A percentile compares a stretch with the other conserved stretches of the same genome.
Evolutionary conservation across 2,113 vertebrate species (phyloP).

Genomic region (Seriola quinqueradiata): DNA sequence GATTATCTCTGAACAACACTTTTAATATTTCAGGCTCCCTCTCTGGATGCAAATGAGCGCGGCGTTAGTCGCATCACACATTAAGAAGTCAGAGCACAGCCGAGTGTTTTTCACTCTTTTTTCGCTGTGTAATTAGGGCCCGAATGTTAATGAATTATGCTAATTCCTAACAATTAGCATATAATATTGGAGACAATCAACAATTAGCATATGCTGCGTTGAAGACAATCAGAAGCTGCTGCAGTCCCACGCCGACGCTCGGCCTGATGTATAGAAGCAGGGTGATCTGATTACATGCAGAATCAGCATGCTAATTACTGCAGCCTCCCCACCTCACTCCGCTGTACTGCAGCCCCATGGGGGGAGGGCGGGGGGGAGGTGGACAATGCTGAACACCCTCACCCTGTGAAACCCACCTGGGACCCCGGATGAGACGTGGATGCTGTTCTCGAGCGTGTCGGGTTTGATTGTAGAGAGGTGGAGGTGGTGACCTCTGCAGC

Average conservation of each 20-base stretch:
- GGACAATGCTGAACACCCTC: not conserved
- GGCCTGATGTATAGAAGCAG: constrained; percentile 70
- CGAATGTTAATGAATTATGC: constrained; percentile 89
- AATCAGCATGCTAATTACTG: constrained; percentile 77
- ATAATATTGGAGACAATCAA: constrained; percentile 87
- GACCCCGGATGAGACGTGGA: not conserved
- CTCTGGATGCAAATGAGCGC: constrained; percentile 79
- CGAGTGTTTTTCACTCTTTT: constrained; percentile 65
- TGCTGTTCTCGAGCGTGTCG: not conserved
- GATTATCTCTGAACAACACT: constrained; percentile 78
- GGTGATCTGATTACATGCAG: constrained; percentile 71
- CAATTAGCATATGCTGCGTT: constrained; percentile 84
- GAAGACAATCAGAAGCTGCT: constrained; percentile 80
- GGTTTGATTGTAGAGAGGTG: not conserved
- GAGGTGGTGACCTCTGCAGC: not conserved
- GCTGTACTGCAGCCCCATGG: constrained; percentile 15
- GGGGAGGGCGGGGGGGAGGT: not conserved
- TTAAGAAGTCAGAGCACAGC: constrained; percentile 82
- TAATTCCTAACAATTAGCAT: constrained; percentile 87
- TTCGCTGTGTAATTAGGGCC: constrained; percentile 86
- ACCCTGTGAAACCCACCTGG: not conserved
- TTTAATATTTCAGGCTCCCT: constrained; percentile 79
- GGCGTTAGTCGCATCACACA: constrained; percentile 74
- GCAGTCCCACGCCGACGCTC: constrained; percentile 77
- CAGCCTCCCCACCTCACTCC: constrained; percentile 8